These are phyloP conservation scores for Ochropleura plecta DNA, from an alignment of 2,888 invertebrate genomes.

Conservation along the genomic window DNA sequence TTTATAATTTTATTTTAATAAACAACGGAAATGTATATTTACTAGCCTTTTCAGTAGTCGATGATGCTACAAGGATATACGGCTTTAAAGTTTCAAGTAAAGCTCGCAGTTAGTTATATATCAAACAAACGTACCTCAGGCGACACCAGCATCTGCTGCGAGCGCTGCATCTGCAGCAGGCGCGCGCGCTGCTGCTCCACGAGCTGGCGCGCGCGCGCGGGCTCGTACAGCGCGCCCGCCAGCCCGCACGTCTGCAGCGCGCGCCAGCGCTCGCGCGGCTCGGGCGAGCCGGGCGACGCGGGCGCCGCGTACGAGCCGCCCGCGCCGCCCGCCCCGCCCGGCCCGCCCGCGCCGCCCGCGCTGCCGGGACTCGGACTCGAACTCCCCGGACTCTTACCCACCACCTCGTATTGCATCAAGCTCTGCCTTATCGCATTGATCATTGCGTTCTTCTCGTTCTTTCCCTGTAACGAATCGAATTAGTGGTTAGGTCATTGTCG, in stretches of 20 bases:
- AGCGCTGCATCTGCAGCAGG: constrained; percentile 94
- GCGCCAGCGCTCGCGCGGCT: constrained; percentile 67
- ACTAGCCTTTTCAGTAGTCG: not conserved
- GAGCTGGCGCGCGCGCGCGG: constrained; percentile 87
- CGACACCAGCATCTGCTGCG: constrained; percentile 94
- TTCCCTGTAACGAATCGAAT: constrained; percentile 77
- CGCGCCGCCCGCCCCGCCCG: constrained; percentile 70
- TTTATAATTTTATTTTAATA: not conserved
- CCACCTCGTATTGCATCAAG: constrained; percentile 96
- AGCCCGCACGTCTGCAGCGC: constrained; percentile 61
- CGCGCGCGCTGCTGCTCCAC: constrained; percentile 92
- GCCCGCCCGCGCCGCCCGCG: constrained; percentile 85
- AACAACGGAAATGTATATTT: not conserved
- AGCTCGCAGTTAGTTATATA: not conserved
- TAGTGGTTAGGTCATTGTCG: not conserved
- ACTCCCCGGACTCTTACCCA: constrained; percentile 91
- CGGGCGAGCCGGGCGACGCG: constrained; percentile 78
- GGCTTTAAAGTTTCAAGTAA: not conserved
- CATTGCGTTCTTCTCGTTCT: constrained; percentile 92
- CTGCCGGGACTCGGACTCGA: constrained; percentile 86
- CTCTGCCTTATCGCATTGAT: constrained; percentile 97
- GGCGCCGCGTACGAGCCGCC: constrained; percentile 88
- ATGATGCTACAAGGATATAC: not conserved
- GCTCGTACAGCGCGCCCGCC: constrained; percentile 73
- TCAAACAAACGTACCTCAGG: constrained; percentile 76